Evolutionary conservation across 2,797 vertebrate genomes (phyloP).

Genomic region (Nannoperca australis): DNA sequence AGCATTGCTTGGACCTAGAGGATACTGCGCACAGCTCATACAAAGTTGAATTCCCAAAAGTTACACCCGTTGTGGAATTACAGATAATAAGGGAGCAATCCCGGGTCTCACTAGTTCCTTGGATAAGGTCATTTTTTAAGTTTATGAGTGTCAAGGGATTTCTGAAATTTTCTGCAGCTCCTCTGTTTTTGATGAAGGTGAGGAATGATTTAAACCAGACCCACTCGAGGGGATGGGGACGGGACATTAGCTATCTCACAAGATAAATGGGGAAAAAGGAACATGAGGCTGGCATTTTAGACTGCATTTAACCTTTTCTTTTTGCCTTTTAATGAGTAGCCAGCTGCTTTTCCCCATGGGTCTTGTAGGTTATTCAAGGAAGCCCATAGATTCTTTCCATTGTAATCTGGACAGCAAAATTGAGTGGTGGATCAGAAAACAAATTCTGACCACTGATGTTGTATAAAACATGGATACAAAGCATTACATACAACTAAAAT

Average conservation of each 20-base stretch:
- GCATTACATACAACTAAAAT: not conserved
- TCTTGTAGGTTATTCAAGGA: not conserved
- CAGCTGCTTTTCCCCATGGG: not conserved
- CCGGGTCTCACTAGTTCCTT: constrained; percentile 3
- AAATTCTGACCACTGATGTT: not conserved
- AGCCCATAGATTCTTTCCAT: not conserved
- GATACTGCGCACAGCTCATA: not conserved
- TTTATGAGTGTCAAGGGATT: constrained; percentile 49
- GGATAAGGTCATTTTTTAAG: constrained; percentile 37
- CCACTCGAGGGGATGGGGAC: not conserved
- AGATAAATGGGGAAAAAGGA: not conserved
- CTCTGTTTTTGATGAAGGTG: constrained; percentile 15
- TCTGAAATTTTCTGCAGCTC: constrained; percentile 25
- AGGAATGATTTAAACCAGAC: constrained; percentile 40
- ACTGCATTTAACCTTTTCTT: constrained; percentile 2
- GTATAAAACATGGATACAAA: not conserved
- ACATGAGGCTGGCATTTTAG: not conserved
- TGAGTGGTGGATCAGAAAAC: not conserved
- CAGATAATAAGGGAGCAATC: constrained; percentile 35
- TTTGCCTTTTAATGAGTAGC: not conserved
- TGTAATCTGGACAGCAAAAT: not conserved
- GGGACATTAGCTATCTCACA: not conserved
- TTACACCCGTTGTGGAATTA: constrained; percentile 21
- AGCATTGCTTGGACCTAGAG: not conserved
- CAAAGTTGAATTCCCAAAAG: constrained; percentile 23